Base-by-base conservation (phyloP, 2,888 invertebrate species). In the Aphodius granarius region DNA sequence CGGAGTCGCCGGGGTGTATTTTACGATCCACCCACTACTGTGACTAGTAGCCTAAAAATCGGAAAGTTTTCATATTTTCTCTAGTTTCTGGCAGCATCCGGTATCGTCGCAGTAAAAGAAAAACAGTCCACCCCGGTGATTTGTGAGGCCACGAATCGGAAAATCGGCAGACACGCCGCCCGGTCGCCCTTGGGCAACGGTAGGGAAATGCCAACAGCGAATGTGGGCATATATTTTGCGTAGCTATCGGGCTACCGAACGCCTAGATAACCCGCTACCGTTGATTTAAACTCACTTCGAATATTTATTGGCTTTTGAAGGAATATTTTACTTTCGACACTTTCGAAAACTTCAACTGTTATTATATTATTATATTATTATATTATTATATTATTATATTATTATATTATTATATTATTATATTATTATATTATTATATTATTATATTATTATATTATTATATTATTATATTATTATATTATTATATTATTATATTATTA, bases 21-120 rank as follows among this genome's bases (percentile, higher is more conserved):
- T 82, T 82, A 82, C 79, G 81, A 81, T 80, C 68, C 19, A 21
- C 20, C 68, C 20, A 20, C 22, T 68, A 21, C 68, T 78, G 79
- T 76, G 79, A 78, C 22, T 80, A n/a, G n/a, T n/a, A 80, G 79
- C 80, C 76, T 78, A 79, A 79, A 79, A 80, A 78, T 81, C 77
- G 74, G 75, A 77, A 82, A 82, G 77, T 82, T 82, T 82, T 82
- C 80, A 79, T 81, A 81, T 81, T 82, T 81, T 76, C 77, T 75
- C 66, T 78, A 78, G 21, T 17, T 19, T 68, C 19, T 43, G 63
- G 72, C 23, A 43, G 68, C n/a, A 20, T 22, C 21, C 21, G 20
- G 20, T 21, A 20, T 21, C 68, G 22, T 68, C 21, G 68, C n/a
- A 74, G 43, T n/a, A n/a, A 79, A 79, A 78, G 77, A 78, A 78